Evolutionary conservation across 2,888 invertebrate genomes (phyloP).

Genomic region (Danaus chrysippus): DNA sequence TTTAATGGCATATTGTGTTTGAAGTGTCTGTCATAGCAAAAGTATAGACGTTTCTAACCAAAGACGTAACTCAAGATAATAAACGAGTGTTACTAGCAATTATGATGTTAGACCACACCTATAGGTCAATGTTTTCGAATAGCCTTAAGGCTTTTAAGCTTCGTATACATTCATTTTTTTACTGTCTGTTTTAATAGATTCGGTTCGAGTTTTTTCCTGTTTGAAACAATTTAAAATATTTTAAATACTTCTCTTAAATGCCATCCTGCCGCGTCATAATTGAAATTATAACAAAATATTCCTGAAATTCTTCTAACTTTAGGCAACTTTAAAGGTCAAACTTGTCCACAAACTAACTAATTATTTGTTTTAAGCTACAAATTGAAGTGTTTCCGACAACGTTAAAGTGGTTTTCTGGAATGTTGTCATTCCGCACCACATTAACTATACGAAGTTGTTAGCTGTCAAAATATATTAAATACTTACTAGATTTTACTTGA

Average conservation of each 20-base stretch:
- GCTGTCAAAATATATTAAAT: no score
- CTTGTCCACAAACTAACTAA: conserved; percentile 1
- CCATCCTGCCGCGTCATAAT: no score
- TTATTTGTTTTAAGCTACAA: conserved; percentile 8
- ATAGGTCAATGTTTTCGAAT: not conserved
- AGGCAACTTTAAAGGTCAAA: not conserved
- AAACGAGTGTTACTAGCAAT: not conserved
- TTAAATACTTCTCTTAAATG: no score
- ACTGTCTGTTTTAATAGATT: not conserved
- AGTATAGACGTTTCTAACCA: not conserved
- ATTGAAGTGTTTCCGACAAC: conserved; percentile 17
- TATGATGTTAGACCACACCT: conserved; percentile 3
- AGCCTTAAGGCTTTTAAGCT: not conserved
- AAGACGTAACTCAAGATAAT: not conserved
- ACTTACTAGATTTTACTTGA: no score
- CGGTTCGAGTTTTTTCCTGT: not conserved
- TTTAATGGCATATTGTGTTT: no score
- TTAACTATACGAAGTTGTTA: conserved; percentile 5
- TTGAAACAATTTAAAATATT: no score
- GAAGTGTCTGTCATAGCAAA: not conserved
- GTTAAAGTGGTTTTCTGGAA: conserved; percentile 25
- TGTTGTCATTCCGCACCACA: conserved; percentile 19
- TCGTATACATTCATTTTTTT: not conserved
- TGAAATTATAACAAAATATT: no score
- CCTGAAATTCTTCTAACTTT: not conserved